A percentile compares a stretch with the other conserved stretches of the same genome.
Evolutionary conservation across 2,113 vertebrate species (phyloP).

Genomic region (Acrocephalus arundinaceus): DNA sequence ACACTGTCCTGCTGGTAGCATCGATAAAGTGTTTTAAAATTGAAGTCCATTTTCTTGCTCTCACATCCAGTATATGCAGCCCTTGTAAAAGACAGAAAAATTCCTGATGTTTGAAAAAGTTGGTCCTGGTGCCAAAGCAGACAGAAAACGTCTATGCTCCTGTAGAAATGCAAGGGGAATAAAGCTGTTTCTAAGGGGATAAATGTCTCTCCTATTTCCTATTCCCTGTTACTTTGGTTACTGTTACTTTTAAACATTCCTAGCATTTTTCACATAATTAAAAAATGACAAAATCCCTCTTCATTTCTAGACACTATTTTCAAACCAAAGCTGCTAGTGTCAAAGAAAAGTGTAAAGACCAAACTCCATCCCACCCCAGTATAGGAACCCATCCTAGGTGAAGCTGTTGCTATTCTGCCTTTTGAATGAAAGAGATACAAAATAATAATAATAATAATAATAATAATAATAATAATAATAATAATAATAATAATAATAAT

Average conservation of each 20-base stretch:
- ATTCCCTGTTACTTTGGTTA: slow-evolving; percentile 65
- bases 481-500: too few species aligned
- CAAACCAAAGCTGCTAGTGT: not conserved
- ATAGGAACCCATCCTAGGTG: not conserved
- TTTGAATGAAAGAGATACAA: not conserved
- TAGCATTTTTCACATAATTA: slow-evolving; percentile 63
- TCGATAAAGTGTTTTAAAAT: slow-evolving; percentile 26
- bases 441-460: not conserved
- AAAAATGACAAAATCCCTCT: slow-evolving; percentile 42
- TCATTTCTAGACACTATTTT: slow-evolving; percentile 33
- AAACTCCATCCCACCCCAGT: not conserved
- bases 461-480: too few species aligned
- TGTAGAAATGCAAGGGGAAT: slow-evolving; percentile 47
- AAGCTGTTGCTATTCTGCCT: not conserved
- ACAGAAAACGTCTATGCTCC: slow-evolving; percentile 44
- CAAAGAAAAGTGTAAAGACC: not conserved
- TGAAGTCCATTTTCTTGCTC: slow-evolving; percentile 16
- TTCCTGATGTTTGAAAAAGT: slow-evolving; percentile 54
- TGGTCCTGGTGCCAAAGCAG: slow-evolving; percentile 54
- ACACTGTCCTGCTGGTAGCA: not conserved
- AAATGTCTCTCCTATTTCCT: slow-evolving; percentile 62
- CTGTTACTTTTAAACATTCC: slow-evolving; percentile 69
- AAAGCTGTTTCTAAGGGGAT: slow-evolving; percentile 64
- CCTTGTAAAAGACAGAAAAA: slow-evolving; percentile 57
- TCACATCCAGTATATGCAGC: slow-evolving; percentile 10